Evolutionary conservation across 2,888 invertebrate genomes (phyloP).

Genomic region (Chloromyia formosa): DNA sequence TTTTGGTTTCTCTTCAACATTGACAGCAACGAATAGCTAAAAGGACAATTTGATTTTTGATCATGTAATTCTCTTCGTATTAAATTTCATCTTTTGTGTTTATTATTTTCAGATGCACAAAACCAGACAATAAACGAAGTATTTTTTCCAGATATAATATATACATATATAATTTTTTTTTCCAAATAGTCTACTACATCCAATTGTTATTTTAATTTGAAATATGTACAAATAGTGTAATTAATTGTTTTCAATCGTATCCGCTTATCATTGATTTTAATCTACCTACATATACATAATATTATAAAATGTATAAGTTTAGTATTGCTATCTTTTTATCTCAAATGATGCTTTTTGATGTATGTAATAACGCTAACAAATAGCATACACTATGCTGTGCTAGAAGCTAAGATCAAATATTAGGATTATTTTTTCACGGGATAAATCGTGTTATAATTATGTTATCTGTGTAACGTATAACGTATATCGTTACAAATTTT

Average conservation of each 20-base stretch:
- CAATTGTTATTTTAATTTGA: conserved; percentile 21
- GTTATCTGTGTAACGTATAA: neutral
- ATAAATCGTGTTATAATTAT: neutral
- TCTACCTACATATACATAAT: neutral
- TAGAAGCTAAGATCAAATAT: too few relatives aligned
- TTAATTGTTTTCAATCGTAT: neutral
- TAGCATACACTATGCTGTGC: too few relatives aligned
- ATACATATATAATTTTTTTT: too few relatives aligned
- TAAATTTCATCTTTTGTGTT: conserved; percentile 7
- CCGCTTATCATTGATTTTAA: neutral
- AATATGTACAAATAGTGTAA: neutral
- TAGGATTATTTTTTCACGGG: too few relatives aligned
- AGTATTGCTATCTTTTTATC: neutral
- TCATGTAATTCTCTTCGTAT: conserved; percentile 8
- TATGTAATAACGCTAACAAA: neutral
- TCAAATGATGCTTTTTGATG: neutral
- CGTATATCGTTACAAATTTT: too few relatives aligned
- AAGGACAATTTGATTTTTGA: neutral
- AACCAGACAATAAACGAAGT: neutral
- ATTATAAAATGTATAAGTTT: conserved; percentile 11
- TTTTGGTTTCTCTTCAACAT: neutral
- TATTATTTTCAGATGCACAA: conserved; percentile 27
- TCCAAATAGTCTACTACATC: conserved; percentile 29
- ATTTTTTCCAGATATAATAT: neutral
- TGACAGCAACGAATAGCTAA: neutral